Base-by-base conservation (phyloP, 2,113 vertebrate genomes). In the Actinemys pallida region DNA sequence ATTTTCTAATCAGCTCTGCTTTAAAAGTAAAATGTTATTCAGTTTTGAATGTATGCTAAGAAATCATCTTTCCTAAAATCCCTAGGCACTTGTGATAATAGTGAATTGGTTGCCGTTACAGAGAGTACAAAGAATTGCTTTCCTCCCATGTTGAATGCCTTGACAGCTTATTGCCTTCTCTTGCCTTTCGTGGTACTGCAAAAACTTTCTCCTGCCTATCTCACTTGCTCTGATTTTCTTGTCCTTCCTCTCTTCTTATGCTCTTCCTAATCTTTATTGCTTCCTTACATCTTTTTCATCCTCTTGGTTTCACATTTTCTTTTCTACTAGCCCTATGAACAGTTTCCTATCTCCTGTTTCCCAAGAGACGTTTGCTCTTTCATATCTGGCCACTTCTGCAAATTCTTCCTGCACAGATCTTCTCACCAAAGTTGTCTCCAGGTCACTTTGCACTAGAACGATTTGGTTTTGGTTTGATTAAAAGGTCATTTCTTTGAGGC, bases 21-120 rank as follows among this genome's bases (percentile, higher is more conserved):
- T 94, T 88, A 94, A 95, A 95, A 96, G 50, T 94, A 95, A 97
- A 96, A 96, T 12, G 95, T 94, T 93, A 97, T 85, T 93, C 57
- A 56, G 79, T 79, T 96, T 97, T 97, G 96, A 96, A 96, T 96
- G 93, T 97, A 29, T 97, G 95, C 95, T 94, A 96, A 97, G 84
- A 78, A 96, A 95, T 97, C 90, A 91, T 96, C 87, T 96, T 91
- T 91, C 94, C 96, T 93, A 97, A 97, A 97, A 97, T 96, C 89
- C 80, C 91, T 95, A 94, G 86, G 83, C 65, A 93, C 75, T 94
- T 96, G 90, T 96, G 96, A 93, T 96, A 97, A 95, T 95, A 95
- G 85, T 5, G 89, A 86, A 96, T n/a, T 69, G 31, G 29, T n/a
- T n/a, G 35, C 35, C n/a, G 16, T 69, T 69, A 69, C 35, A n/a